phyloP scores from a whole-genome alignment of 1,140 invertebrate species.

The Pinna nobilis region DNA sequence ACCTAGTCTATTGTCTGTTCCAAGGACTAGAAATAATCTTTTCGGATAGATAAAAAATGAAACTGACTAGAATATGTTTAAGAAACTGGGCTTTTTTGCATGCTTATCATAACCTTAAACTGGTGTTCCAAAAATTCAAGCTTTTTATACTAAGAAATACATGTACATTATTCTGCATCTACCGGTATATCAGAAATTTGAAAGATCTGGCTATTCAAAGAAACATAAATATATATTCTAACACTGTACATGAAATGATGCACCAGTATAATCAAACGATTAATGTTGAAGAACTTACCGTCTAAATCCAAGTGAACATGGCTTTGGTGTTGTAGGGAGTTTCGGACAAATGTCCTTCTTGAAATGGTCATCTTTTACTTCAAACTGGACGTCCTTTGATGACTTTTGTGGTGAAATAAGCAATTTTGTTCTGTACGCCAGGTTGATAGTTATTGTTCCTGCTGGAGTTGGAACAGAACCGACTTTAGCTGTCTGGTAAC shows the following conservation, averaged over 20 bases:
- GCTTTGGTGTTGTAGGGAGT: conserved; percentile 58
- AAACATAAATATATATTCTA: neutral
- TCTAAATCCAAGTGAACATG: conserved; percentile 61
- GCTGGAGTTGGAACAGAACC: conserved; percentile 89
- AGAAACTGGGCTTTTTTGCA: no score
- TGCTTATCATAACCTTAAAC: no score
- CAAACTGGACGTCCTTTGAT: conserved; percentile 81
- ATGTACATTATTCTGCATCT: no score
- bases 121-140: no score
- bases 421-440: conserved; percentile 91
- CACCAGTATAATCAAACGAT: no score
- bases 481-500: conserved; percentile 84
- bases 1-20: no score
- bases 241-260: no score
- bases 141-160: neutral
- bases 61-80: no score
- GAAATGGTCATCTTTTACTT: conserved; percentile 95
- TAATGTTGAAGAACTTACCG: conserved; percentile 41
- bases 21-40: no score
- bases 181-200: no score
- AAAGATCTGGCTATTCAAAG: no score
- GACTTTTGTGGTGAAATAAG: conserved; percentile 88
- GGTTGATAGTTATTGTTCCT: conserved; percentile 85
- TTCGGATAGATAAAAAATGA: no score
- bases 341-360: conserved; percentile 79